phyloP scores from a whole-genome alignment of 1,140 invertebrate genomes.

The Trinorchestia longiramus region DNA sequence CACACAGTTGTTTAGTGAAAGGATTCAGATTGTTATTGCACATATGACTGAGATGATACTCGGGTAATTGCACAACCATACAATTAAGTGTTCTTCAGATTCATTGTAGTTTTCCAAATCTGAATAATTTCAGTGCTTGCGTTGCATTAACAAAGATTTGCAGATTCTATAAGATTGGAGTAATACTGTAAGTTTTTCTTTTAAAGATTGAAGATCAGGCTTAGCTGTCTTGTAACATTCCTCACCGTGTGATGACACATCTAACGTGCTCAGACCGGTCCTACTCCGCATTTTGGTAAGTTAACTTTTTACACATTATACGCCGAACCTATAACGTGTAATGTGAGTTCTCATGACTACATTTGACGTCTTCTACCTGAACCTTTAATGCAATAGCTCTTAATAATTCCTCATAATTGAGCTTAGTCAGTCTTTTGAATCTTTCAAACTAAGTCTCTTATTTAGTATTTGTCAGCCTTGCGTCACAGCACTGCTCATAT shows the following conservation, averaged over 20 bases:
- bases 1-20: neutral
- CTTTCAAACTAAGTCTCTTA: neutral
- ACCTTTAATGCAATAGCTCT: too few relatives aligned
- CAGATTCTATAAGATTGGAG: neutral
- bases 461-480: neutral
- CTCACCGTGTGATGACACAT: neutral
- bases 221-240: neutral
- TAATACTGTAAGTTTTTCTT: neutral
- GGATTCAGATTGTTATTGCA: neutral
- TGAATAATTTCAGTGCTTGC: too few relatives aligned
- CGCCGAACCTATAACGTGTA: neutral
- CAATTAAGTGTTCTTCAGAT: neutral
- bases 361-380: neutral
- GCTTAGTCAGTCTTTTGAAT: neutral
- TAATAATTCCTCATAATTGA: neutral
- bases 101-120: too few relatives aligned
- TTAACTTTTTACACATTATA: neutral
- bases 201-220: neutral
- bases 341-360: neutral
- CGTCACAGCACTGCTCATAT: neutral
- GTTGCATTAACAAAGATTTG: too few relatives aligned
- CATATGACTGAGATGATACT: neutral
- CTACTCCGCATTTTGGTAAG: neutral
- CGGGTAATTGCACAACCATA: neutral
- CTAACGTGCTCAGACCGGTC: neutral